A percentile compares a stretch with the other conserved stretches of the same genome.
These are phyloP conservation scores for Boleophthalmus pectinirostris DNA, from an alignment of 2,113 vertebrate species.

Conservation along the genomic window DNA sequence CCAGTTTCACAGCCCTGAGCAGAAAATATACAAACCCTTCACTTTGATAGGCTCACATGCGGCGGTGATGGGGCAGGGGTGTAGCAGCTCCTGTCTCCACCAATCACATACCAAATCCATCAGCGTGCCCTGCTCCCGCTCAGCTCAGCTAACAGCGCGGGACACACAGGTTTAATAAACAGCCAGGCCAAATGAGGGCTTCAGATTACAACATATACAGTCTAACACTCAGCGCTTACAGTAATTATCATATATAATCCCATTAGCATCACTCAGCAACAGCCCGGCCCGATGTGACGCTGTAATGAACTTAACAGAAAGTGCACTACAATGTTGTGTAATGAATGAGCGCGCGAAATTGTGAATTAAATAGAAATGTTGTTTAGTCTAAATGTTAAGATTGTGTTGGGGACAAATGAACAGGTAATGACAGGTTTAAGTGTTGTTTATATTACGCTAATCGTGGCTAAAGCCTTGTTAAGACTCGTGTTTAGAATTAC, in stretches of 20 bases:
- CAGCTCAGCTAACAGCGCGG: conserved; percentile 33
- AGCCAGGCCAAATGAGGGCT: conserved; percentile 39
- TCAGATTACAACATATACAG: conserved; percentile 28
- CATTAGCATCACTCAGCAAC: conserved; percentile 23
- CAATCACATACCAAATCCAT: conserved; percentile 76
- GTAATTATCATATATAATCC: conserved; percentile 40
- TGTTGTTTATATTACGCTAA: background rate
- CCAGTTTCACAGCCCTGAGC: conserved; percentile 30
- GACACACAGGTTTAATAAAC: conserved; percentile 52
- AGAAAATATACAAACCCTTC: conserved; percentile 23
- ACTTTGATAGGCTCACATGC: conserved; percentile 16
- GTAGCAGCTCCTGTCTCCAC: conserved; percentile 59
- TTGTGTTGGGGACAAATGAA: background rate
- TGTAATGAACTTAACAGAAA: background rate
- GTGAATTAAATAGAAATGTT: background rate
- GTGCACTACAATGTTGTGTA: background rate
- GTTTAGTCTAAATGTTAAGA: background rate
- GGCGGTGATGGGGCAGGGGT: conserved; percentile 27
- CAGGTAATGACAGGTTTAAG: conserved; percentile 1
- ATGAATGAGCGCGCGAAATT: background rate
- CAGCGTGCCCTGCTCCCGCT: conserved; percentile 50
- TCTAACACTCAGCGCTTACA: conserved; percentile 20
- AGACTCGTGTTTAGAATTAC: background rate
- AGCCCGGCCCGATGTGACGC: background rate
- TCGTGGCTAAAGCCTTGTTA: background rate